Evolutionary conservation across 2,888 invertebrate species (phyloP), one percentile per base, ranked within the genome.

Genomic region (Eupsilia transversa): DNA sequence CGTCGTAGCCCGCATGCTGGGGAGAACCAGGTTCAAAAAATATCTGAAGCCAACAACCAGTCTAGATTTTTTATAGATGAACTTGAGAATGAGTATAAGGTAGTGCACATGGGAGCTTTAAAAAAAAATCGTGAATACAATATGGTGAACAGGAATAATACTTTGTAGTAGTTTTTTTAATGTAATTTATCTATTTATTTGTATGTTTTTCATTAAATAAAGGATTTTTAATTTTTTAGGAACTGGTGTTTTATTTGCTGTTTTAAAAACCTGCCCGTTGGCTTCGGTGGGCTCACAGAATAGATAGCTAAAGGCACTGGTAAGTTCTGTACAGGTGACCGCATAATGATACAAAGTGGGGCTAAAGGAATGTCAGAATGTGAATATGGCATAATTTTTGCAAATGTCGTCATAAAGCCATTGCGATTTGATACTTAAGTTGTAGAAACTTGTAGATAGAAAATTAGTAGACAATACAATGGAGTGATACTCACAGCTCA

Each of bases 11-110:
- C 33, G 23, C 38, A 33, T 57, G 41, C n/a, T 2, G 85, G 67
- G 2, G 76, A 74, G 0, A 77, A 86, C 7, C 69, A 59, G 3
- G 27, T 43, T 3, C 67, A 65, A 17, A 69, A 74, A 74, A 17
- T 74, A 10, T 30, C 5, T 30, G 83, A 61, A 27, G 43, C 38
- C 0, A 83, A 80, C 1, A 91, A 91, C 68, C 79, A 85, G 6
- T 85, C 87, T 0, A 89, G 75, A 38, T 93, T 91, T 74, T 93
- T 93, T 70, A 86, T 93, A 30, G 93, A 93, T 60, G 90, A 90
- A 0, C 2, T 88, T 0, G 89, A 86, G 6, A 89, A 79, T 46
- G 89, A 86, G 7, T 91, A 79, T 38, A 91, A 90, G 61, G 74
- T 87, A 0, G 63, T 87, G 1, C 69, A 72, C 20, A 43, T 79